These are phyloP conservation scores for Hedya salicella DNA, from an alignment of 2,888 invertebrate species.

Conservation along the genomic window DNA sequence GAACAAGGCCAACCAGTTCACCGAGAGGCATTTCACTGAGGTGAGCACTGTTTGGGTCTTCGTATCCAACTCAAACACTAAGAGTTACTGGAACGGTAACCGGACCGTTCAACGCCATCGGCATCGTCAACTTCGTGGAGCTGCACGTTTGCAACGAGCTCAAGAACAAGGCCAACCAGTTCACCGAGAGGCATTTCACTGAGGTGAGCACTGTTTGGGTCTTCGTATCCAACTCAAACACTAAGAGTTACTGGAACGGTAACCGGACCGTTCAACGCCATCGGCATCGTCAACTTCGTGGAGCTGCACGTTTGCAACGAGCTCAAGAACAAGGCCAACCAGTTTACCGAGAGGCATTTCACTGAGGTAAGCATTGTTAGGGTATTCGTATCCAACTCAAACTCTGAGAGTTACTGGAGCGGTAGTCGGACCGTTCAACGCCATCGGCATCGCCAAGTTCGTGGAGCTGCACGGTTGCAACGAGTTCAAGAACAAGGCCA, in stretches of 20 bases:
- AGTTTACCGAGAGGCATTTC: constrained; percentile 94
- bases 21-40: too few species aligned
- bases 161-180: too few species aligned
- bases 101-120: too few species aligned
- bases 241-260: constrained; percentile 95
- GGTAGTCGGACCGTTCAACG: constrained; percentile 97
- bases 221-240: too few species aligned
- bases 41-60: too few species aligned
- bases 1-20: too few species aligned
- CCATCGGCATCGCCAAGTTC: constrained; percentile 96
- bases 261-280: constrained; percentile 96
- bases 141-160: too few species aligned
- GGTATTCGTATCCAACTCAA: not conserved
- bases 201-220: too few species aligned
- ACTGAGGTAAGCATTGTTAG: constrained; percentile 84
- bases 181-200: too few species aligned
- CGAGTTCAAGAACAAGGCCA: constrained; percentile 92
- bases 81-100: too few species aligned
- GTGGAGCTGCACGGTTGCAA: constrained; percentile 96
- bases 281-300: constrained; percentile 96
- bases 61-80: too few species aligned
- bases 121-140: too few species aligned
- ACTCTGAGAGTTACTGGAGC: constrained; percentile 94
- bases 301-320: constrained; percentile 95
- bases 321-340: constrained; percentile 92